These are phyloP conservation scores for Iphiclides podalirius DNA, from an alignment of 2,888 invertebrate species.

Conservation along the genomic window DNA sequence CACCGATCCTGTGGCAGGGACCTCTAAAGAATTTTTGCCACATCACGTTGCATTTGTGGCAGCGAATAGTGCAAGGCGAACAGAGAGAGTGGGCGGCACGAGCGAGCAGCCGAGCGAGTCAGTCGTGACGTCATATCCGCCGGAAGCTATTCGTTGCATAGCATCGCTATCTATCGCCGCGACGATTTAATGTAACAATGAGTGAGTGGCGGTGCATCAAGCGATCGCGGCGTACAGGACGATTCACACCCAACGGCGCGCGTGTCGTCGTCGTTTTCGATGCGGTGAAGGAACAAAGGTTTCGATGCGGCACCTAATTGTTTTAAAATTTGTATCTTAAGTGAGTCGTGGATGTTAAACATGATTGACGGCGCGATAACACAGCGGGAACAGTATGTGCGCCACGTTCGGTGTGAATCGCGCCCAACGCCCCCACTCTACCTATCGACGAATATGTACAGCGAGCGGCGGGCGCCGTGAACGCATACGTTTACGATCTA, in stretches of 20 bases:
- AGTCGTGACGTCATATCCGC: constrained; percentile 21
- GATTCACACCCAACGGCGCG: not conserved
- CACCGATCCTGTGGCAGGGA: too few relatives aligned
- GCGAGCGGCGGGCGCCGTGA: constrained; percentile 2
- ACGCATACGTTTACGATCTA: not conserved
- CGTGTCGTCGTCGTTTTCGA: too few relatives aligned
- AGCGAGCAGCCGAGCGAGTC: constrained; percentile 15
- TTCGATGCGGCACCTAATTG: too few relatives aligned
- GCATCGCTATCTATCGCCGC: constrained; percentile 20
- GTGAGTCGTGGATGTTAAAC: too few relatives aligned
- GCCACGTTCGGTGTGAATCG: not conserved
- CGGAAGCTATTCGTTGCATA: constrained; percentile 20
- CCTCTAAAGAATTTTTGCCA: too few relatives aligned
- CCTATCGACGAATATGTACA: constrained; percentile 13
- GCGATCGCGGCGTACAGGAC: constrained; percentile 13
- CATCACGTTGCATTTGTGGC: too few relatives aligned
- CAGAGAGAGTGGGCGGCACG: constrained; percentile 23
- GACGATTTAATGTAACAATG: constrained; percentile 9
- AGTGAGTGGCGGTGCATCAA: constrained; percentile 19
- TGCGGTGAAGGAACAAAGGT: too few relatives aligned
- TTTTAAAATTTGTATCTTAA: too few relatives aligned
- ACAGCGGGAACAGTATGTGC: too few relatives aligned
- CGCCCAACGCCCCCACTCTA: constrained; percentile 15
- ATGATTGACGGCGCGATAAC: too few relatives aligned
- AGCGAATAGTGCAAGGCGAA: constrained; percentile 5